These are phyloP conservation scores for Torymus tubicola DNA, from an alignment of 2,888 invertebrate genomes.

Conservation along the genomic window DNA sequence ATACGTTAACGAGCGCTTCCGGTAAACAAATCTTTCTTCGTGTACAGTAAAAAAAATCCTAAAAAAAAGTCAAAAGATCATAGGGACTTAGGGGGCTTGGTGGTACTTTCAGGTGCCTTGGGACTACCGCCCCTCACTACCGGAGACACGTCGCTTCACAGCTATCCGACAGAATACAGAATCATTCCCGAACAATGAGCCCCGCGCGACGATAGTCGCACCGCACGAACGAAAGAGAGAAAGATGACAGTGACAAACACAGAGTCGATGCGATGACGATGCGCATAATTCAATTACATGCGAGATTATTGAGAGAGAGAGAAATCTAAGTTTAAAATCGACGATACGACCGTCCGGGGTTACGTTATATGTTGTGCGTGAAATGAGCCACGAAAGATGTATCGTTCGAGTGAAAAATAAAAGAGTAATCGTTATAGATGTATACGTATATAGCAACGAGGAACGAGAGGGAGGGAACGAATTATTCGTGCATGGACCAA, in stretches of 20 bases:
- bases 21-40: conserved; percentile 29
- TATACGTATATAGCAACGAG: not conserved
- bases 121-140: conserved; percentile 71
- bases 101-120: conserved; percentile 73
- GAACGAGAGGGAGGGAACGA: conserved; percentile 2
- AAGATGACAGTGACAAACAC: conserved; percentile 48
- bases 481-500: conserved; percentile 53
- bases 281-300: conserved; percentile 36
- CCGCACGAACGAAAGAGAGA: conserved; percentile 56
- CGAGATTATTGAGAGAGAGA: too few relatives aligned
- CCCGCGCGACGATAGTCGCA: conserved; percentile 56
- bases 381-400: not conserved
- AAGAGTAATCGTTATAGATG: not conserved
- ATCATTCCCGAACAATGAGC: conserved; percentile 73
- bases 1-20: conserved; percentile 24
- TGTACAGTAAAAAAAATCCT: conserved; percentile 36
- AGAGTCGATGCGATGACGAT: conserved; percentile 52
- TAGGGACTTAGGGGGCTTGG: conserved; percentile 69
- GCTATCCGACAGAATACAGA: conserved; percentile 73
- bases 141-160: conserved; percentile 70
- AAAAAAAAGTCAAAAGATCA: conserved; percentile 47
- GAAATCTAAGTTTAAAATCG: too few relatives aligned
- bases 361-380: conserved; percentile 6
- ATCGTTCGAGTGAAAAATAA: conserved; percentile 11
- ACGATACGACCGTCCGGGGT: conserved; percentile 12